Evolutionary conservation across 2,113 vertebrate genomes (phyloP).

Genomic region (Scopus umbretta): DNA sequence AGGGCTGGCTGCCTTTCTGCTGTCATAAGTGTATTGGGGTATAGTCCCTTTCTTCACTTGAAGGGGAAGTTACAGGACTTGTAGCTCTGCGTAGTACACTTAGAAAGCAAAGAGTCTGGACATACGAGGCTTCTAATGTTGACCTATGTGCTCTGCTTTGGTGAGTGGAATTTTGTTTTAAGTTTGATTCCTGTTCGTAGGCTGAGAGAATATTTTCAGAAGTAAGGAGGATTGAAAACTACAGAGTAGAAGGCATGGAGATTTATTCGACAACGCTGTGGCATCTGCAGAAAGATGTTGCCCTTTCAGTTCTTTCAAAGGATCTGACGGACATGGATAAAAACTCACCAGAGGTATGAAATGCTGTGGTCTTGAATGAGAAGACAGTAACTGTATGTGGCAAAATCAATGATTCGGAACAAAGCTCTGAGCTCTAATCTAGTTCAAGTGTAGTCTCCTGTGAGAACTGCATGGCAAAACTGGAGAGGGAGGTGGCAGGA

Average conservation of each 20-base stretch:
- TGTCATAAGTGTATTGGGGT: accelerated
- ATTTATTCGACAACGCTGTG: constrained; percentile 97
- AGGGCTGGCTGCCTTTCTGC: background rate
- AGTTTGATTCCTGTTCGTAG: constrained; percentile 62
- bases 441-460: background rate
- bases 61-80: background rate
- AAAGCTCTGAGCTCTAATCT: background rate
- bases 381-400: background rate
- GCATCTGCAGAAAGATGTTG: constrained; percentile 98
- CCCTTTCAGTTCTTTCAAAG: constrained; percentile 93
- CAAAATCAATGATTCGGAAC: background rate
- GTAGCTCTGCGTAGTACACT: background rate
- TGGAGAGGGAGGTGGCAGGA: background rate
- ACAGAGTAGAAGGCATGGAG: constrained; percentile 96
- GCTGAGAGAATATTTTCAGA: constrained; percentile 96
- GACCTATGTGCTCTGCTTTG: background rate
- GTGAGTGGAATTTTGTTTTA: background rate
- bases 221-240: constrained; percentile 93
- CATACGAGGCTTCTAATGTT: background rate
- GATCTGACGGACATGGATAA: constrained; percentile 99
- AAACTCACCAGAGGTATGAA: constrained; percentile 91
- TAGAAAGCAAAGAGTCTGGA: background rate
- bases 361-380: background rate
- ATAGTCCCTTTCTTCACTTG: background rate
- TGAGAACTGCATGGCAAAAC: background rate